Evolutionary conservation across 2,797 vertebrate species (phyloP), one percentile per base, ranked within the genome.

Genomic region (Microctenopoma steveboyesi): DNA sequence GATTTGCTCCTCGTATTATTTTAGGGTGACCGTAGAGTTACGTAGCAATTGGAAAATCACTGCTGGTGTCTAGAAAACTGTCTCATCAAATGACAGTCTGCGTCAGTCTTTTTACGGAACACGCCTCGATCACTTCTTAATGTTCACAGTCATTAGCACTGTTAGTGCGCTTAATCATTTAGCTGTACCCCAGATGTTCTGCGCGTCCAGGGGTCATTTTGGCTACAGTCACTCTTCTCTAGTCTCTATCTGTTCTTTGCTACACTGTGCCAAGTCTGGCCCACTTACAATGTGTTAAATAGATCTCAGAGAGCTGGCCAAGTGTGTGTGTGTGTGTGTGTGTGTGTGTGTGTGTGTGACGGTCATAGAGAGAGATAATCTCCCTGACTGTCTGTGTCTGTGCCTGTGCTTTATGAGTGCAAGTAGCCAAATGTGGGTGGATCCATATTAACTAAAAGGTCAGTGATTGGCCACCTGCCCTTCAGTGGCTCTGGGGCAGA

Each of bases 161-260:
- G 69, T 72, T 77, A 64, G 55, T 68, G 75, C 61, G 69, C 56
- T 71, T 83, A 83, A 89, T 82, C 78, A 66, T 74, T 75, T 82
- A 72, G 80, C 82, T 74, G 69, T 64, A 64, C 28, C 55, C 69
- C 85, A 83, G 81, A 86, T 87, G 72, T 82, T 78, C 57, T 76
- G 45, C 45, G 66, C 66, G 57, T 81, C 66, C 75, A 58, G 64
- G 74, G 78, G 69, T 78, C 66, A 72, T 72, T 84, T 71, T 78
- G 76, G 72, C 81, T 73, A 40, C 15, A 54, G 30, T 14, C 40
- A 5, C 61, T 54, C 54, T 70, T 43, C 62, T 69, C 18, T n/a
- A 35, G 45, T 76, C 54, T 69, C 72, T 65, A 49, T 72, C 69
- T 71, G 61, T 65, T 66, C 65, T 53, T 49, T 72, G 48, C 58